Percentiles rank a stretch among this genome's conserved stretches.
Evolutionary conservation across 2,797 vertebrate genomes (phyloP).

Genomic region (Poecile montanus): DNA sequence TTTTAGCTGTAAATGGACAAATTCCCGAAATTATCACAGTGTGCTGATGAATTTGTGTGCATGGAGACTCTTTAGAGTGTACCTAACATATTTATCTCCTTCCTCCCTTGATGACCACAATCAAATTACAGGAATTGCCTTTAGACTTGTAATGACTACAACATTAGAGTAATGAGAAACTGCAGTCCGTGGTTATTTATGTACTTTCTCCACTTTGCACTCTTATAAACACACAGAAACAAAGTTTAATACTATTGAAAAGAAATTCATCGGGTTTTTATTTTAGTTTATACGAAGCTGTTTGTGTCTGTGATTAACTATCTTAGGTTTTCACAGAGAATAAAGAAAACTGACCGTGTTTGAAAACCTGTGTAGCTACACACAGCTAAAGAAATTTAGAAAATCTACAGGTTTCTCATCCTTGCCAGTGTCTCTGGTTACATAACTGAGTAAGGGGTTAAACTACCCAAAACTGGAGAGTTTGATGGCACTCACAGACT

Average conservation of each 20-base stretch:
- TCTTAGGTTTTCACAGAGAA: not conserved
- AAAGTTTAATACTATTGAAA: not conserved
- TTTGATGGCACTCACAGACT: no score
- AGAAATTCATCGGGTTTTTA: not conserved
- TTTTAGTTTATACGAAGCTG: not conserved
- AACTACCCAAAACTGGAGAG: not conserved
- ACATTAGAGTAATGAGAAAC: not conserved
- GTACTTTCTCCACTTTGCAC: not conserved
- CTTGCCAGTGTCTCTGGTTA: not conserved
- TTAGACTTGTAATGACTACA: not conserved
- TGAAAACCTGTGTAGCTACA: not conserved
- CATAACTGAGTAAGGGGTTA: not conserved
- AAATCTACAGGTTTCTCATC: not conserved
- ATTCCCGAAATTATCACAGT: not conserved
- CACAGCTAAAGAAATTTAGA: not conserved
- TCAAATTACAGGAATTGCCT: not conserved
- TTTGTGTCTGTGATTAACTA: not conserved
- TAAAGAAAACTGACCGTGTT: not conserved
- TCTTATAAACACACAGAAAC: not conserved
- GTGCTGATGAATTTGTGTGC: not conserved
- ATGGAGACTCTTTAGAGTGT: not conserved
- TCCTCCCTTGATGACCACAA: not conserved
- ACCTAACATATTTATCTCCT: not conserved
- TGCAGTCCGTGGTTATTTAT: not conserved
- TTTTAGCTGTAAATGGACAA: not conserved